Conservation (phyloP, 2,797 vertebrate genomes). For the Discoglossus pictus region DNA sequence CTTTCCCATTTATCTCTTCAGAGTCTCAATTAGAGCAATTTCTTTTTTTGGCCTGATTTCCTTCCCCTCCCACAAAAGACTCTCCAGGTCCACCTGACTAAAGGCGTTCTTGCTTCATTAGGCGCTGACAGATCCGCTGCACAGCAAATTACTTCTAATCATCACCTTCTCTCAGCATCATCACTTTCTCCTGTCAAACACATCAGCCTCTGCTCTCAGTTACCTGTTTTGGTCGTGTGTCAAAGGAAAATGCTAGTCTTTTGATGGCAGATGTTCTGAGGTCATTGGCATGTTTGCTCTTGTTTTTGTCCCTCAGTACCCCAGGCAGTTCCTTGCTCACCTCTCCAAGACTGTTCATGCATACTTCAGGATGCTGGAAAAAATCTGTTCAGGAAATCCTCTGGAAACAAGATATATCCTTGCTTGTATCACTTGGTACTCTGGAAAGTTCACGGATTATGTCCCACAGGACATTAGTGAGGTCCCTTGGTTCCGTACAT, state of each 20-base stretch:
- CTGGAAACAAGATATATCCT: too few species aligned
- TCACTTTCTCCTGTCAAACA: conserved; percentile 49
- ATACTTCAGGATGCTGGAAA: too few species aligned
- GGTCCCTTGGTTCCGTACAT: too few species aligned
- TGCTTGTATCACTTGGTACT: too few species aligned
- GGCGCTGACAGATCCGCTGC: conserved; percentile 65
- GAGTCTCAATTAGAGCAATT: conserved; percentile 67
- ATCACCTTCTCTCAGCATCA: conserved; percentile 65
- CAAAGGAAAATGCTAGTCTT: conserved; percentile 23
- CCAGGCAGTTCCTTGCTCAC: not conserved
- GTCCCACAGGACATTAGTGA: too few species aligned
- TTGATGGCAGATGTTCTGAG: conserved; percentile 8
- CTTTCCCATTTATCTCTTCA: conserved; percentile 65
- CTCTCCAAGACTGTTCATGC: too few species aligned
- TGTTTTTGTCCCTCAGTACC: not conserved
- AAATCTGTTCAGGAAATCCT: too few species aligned
- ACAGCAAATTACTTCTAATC: conserved; percentile 73
- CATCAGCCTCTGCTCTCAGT: conserved; percentile 27
- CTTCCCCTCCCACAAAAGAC: conserved; percentile 59
- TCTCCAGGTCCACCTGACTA: conserved; percentile 71
- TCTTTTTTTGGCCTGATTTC: conserved; percentile 60
- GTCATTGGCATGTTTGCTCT: not conserved
- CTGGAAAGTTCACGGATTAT: too few species aligned
- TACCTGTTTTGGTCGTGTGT: conserved; percentile 30
- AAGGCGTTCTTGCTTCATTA: conserved; percentile 74